phyloP scores from a whole-genome alignment of 2,797 vertebrate genomes.

The Synanceia verrucosa region DNA sequence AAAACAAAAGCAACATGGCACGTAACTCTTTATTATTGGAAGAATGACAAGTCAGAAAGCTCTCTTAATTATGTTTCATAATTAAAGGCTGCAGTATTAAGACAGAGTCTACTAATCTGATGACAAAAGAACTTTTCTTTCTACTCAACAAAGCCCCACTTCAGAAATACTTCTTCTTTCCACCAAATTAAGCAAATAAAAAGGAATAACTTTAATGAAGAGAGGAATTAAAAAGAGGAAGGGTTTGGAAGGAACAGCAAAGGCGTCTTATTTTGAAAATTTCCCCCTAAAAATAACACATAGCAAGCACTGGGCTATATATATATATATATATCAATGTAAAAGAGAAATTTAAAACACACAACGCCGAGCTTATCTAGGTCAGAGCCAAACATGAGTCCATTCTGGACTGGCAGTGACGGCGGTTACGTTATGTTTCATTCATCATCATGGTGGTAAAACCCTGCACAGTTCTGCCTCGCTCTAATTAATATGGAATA shows the following conservation, averaged over 20 bases:
- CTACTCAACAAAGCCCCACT: conserved; percentile 30
- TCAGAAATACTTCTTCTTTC: conserved; percentile 17
- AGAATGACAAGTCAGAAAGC: conserved; percentile 25
- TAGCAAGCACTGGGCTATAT: not conserved
- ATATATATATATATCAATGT: not conserved
- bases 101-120: conserved; percentile 44
- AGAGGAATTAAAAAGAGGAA: not conserved
- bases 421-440: conserved; percentile 46
- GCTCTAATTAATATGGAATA: conserved; percentile 39
- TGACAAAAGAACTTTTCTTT: conserved; percentile 25
- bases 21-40: not conserved
- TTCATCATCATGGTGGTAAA: conserved; percentile 28
- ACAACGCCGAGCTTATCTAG: conserved; percentile 39
- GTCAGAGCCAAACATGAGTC: conserved; percentile 47
- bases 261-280: not conserved
- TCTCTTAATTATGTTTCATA: conserved; percentile 40
- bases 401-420: conserved; percentile 41
- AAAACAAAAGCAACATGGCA: not conserved
- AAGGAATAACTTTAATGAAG: conserved; percentile 8
- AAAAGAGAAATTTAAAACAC: conserved; percentile 29
- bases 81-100: conserved; percentile 33
- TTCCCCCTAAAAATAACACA: not conserved
- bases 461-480: conserved; percentile 5
- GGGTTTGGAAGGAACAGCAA: too few relatives aligned
- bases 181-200: not conserved